phyloP scores from a whole-genome alignment of 2,113 vertebrate genomes.

The Corythornis madagascariensis region DNA sequence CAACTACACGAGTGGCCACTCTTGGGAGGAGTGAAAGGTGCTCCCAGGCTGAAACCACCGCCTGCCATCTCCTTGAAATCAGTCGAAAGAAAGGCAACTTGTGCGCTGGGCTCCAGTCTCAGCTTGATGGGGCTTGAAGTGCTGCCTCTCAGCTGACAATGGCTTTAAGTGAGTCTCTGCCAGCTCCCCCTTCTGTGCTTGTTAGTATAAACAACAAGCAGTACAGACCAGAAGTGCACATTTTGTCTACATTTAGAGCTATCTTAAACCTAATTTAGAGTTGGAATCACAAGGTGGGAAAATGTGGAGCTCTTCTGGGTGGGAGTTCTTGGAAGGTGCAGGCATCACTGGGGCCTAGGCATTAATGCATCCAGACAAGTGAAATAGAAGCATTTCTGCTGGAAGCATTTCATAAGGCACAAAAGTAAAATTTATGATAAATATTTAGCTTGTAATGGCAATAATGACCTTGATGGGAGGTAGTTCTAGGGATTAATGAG shows the following conservation, averaged over 20 bases:
- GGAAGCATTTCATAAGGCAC: not conserved
- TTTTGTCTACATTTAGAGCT: not conserved
- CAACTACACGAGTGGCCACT: not conserved
- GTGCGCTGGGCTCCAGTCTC: not conserved
- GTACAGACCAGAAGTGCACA: fast-evolving
- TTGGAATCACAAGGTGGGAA: not conserved
- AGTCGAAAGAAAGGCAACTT: not conserved
- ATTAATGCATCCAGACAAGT: not conserved
- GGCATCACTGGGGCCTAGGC: not conserved
- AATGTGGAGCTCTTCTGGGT: not conserved
- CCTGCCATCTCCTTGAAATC: not conserved
- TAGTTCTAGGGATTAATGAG: constrained; percentile 42
- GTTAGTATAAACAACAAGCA: not conserved
- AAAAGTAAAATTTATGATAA: not conserved
- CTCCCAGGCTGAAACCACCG: not conserved
- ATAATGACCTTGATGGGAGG: constrained; percentile 45
- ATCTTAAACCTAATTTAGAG: not conserved
- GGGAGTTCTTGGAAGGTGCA: not conserved
- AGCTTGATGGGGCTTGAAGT: not conserved
- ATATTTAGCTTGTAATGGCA: constrained; percentile 47
- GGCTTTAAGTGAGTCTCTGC: not conserved
- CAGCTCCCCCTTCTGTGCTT: not conserved
- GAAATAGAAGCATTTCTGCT: not conserved
- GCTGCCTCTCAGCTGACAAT: not conserved
- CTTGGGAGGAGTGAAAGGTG: not conserved